A percentile compares a stretch with the other conserved stretches of the same genome.
Evolutionary conservation across 2,888 invertebrate species (phyloP).

Genomic region (Slavum lentiscoides): DNA sequence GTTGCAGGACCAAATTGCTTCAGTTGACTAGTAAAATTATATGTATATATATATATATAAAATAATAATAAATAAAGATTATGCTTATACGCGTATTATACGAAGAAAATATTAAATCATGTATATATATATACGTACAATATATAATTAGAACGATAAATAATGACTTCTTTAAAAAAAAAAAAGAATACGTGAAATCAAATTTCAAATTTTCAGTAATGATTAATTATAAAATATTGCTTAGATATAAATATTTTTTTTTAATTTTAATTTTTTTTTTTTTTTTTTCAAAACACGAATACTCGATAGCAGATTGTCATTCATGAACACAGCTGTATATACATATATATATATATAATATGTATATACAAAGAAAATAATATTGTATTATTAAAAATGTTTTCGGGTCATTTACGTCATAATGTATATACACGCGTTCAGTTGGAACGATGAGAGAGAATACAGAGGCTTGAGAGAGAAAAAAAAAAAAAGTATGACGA

Average conservation of each 20-base stretch:
- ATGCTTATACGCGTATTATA: neutral
- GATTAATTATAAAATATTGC: conserved; percentile 43
- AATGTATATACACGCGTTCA: neutral
- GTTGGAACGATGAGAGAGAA: neutral
- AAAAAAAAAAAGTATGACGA: neutral
- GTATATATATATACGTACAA: too few species aligned
- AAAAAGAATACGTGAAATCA: neutral
- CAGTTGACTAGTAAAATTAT: conserved; percentile 52
- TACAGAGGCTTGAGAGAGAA: neutral
- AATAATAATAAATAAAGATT: conserved; percentile 10
- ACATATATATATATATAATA: too few species aligned
- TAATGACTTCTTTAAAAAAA: conserved; percentile 3
- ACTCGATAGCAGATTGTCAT: conserved; percentile 43
- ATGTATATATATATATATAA: neutral
- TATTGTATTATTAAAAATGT: neutral
- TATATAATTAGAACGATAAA: too few species aligned
- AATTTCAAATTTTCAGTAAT: neutral
- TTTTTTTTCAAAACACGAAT: neutral
- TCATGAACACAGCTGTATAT: conserved; percentile 44
- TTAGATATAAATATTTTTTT: neutral
- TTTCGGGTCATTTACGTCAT: conserved; percentile 21
- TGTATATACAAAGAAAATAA: conserved; percentile 12
- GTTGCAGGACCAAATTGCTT: conserved; percentile 49
- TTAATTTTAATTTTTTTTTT: conserved; percentile 7
- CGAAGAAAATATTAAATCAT: neutral